A percentile compares a stretch with the other conserved stretches of the same genome.
Evolutionary conservation across 1,140 invertebrate species (phyloP).

Genomic region (Gonioctena quinquepunctata): DNA sequence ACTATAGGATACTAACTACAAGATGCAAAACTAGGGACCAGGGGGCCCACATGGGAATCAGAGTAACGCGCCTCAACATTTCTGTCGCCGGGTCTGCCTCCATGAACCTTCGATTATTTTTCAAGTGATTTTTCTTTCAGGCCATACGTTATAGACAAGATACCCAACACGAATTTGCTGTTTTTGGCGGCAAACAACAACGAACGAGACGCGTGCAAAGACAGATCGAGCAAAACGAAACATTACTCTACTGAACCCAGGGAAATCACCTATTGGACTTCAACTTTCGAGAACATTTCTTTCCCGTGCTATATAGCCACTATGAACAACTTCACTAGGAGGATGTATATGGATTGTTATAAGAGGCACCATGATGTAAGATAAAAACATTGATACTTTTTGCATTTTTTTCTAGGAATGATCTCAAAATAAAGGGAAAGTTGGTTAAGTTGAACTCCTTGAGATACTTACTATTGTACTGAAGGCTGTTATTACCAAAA

Average conservation of each 20-base stretch:
- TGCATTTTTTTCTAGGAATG: no score
- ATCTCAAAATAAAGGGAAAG: no score
- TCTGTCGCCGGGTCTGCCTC: no score
- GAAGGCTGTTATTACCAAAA: no score
- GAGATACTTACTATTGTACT: no score
- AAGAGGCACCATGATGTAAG: slow-evolving; percentile 57
- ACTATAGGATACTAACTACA: no score
- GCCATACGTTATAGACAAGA: slow-evolving; percentile 79
- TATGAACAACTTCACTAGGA: slow-evolving; percentile 49
- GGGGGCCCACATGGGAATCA: no score
- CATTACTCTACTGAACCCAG: slow-evolving; percentile 31
- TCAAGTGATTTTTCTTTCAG: slow-evolving; percentile 58
- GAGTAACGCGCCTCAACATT: no score
- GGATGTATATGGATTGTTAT: slow-evolving; percentile 49
- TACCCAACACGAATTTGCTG: slow-evolving; percentile 81
- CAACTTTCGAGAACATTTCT: slow-evolving; percentile 30
- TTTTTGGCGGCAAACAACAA: slow-evolving; percentile 69
- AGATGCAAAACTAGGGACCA: no score
- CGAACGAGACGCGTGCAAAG: slow-evolving; percentile 52
- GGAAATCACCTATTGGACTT: slow-evolving; percentile 36
- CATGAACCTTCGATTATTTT: no score
- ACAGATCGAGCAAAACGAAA: slow-evolving; percentile 58
- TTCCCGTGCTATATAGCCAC: slow-evolving; percentile 51
- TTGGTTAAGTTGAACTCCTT: no score
- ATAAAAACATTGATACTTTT: background rate